phyloP scores from a whole-genome alignment of 2,888 invertebrate species.

The Standfussiana lucernea region DNA sequence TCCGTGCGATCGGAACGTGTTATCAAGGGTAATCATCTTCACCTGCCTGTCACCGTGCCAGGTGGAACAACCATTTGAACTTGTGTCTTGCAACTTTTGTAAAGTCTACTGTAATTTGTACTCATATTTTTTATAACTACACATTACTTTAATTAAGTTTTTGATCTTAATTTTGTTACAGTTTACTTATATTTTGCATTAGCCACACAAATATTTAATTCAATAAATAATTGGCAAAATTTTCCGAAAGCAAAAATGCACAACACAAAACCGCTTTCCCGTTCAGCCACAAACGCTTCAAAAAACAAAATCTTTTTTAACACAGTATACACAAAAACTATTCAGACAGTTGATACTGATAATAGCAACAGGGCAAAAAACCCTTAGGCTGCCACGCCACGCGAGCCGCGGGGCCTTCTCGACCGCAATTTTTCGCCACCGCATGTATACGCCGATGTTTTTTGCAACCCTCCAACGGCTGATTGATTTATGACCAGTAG shows the following conservation, averaged over 20 bases:
- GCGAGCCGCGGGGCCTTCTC: slow-evolving; percentile 63
- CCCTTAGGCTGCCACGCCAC: slow-evolving; percentile 58
- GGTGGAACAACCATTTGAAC: slow-evolving; percentile 7
- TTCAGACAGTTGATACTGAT: slow-evolving; percentile 40
- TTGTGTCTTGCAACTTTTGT: background rate
- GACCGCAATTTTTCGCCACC: slow-evolving; percentile 76
- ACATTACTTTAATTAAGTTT: background rate
- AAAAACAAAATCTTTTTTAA: slow-evolving; percentile 41
- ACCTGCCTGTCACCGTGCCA: slow-evolving; percentile 18
- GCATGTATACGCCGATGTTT: slow-evolving; percentile 71
- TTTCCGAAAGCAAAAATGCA: background rate
- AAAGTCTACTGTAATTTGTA: background rate
- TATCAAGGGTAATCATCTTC: slow-evolving; percentile 13
- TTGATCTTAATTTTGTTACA: too few relatives aligned
- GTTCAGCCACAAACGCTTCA: slow-evolving; percentile 19
- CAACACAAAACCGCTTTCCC: background rate
- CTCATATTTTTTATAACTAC: background rate
- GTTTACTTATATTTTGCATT: background rate
- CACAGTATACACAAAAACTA: slow-evolving; percentile 50
- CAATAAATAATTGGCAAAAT: background rate
- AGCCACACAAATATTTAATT: background rate
- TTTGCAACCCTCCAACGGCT: slow-evolving; percentile 74
- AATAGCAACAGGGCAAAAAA: slow-evolving; percentile 67
- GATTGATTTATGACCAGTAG: slow-evolving; percentile 81
- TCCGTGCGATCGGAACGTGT: slow-evolving; percentile 36